Evolutionary conservation across 2,888 invertebrate genomes (phyloP).

Genomic region (Sminthurinus aureus): DNA sequence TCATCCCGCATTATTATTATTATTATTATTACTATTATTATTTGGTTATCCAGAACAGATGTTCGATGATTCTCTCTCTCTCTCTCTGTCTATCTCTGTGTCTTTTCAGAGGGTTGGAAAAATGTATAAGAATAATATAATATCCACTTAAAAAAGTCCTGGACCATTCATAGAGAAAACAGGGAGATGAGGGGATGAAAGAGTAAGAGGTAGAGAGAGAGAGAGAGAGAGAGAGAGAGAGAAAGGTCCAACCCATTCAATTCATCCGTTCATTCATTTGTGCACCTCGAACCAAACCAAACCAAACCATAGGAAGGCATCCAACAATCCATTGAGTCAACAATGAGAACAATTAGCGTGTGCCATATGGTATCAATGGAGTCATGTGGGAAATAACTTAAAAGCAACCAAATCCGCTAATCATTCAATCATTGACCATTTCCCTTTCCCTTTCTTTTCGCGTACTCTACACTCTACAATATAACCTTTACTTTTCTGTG

Average conservation of each 20-base stretch:
- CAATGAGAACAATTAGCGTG: conserved; percentile 60
- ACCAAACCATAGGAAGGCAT: too few relatives aligned
- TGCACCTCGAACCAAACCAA: neutral
- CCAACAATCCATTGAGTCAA: conserved; percentile 41
- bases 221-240: conserved; percentile 18
- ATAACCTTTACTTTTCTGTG: too few relatives aligned
- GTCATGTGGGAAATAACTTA: conserved; percentile 47
- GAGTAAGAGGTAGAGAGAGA: neutral
- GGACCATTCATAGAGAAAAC: conserved; percentile 14
- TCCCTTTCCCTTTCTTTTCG: conserved; percentile 1
- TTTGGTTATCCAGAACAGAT: conserved; percentile 51
- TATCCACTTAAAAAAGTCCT: conserved; percentile 52
- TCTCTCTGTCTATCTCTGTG: neutral
- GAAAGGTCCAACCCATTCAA: conserved; percentile 22
- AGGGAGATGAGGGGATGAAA: neutral
- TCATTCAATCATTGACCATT: conserved; percentile 54
- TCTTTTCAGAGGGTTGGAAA: neutral
- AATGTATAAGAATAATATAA: conserved; percentile 24
- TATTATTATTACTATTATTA: conserved; percentile 7
- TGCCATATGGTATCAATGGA: conserved; percentile 59
- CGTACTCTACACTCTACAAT: too few relatives aligned
- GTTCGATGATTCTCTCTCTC: conserved; percentile 50
- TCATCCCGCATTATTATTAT: conserved; percentile 31
- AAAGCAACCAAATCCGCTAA: conserved; percentile 53
- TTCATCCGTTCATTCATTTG: neutral